These are phyloP conservation scores for Grantiella picta DNA, from an alignment of 2,113 vertebrate genomes.

Conservation along the genomic window DNA sequence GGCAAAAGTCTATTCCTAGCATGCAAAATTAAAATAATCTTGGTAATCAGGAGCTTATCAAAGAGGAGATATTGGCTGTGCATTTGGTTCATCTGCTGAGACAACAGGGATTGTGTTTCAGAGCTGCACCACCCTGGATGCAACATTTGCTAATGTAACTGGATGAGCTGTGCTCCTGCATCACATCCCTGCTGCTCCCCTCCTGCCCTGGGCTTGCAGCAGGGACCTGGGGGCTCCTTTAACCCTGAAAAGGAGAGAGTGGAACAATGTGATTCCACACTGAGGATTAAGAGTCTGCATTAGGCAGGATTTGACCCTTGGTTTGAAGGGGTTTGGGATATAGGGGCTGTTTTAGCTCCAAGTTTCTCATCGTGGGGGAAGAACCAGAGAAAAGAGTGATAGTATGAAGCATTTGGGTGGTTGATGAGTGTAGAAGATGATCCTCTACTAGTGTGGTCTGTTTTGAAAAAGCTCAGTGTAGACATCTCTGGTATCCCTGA, in stretches of 20 bases:
- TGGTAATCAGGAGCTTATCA: background rate
- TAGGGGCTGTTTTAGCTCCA: background rate
- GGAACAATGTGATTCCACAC: accelerated
- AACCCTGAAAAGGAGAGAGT: background rate
- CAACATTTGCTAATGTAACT: background rate
- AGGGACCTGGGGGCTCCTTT: background rate
- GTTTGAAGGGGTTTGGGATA: background rate
- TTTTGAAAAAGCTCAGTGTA: background rate
- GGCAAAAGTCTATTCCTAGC: background rate
- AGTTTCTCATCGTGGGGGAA: background rate
- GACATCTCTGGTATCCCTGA: accelerated
- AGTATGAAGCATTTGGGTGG: background rate
- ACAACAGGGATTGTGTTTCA: background rate
- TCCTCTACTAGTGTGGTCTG: background rate
- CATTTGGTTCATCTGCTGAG: background rate
- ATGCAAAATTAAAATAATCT: background rate
- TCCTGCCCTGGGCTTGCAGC: background rate
- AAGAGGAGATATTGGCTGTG: background rate
- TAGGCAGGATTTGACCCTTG: background rate
- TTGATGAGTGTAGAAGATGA: background rate
- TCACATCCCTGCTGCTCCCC: background rate
- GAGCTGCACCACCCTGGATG: background rate
- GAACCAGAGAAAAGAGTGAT: background rate
- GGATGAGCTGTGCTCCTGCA: background rate
- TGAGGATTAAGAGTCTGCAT: accelerated